These are phyloP conservation scores for Rallus limicola DNA, from an alignment of 2,113 vertebrate species.

Conservation along the genomic window DNA sequence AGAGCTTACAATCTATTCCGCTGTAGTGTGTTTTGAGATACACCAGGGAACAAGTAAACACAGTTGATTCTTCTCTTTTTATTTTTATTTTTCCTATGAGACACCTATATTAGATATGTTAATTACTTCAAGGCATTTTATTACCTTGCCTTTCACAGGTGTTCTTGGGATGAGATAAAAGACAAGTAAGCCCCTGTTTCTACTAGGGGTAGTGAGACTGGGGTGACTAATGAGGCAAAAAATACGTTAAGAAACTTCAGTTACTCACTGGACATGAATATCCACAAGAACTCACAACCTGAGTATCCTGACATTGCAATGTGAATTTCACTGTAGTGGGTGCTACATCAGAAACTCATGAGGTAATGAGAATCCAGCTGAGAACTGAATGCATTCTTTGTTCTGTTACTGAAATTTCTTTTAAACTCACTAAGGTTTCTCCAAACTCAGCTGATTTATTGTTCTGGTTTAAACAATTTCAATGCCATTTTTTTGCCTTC, in stretches of 20 bases:
- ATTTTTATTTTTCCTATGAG: neutral
- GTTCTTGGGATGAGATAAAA: neutral
- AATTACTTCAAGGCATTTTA: neutral
- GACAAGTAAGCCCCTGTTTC: neutral
- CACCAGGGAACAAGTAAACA: neutral
- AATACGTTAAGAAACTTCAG: neutral
- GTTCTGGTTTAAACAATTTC: neutral
- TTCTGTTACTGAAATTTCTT: neutral
- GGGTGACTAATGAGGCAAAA: neutral
- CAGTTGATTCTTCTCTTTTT: neutral
- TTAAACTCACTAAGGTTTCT: neutral
- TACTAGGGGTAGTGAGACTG: neutral
- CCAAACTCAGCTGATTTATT: neutral
- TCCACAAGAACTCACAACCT: neutral
- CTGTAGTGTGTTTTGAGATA: neutral
- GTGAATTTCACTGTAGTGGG: neutral
- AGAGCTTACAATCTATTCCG: neutral
- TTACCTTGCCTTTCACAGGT: neutral
- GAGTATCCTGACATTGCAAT: neutral
- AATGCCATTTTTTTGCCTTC: neutral
- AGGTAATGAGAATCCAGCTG: neutral
- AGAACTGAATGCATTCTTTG: neutral
- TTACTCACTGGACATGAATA: neutral
- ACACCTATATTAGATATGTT: neutral
- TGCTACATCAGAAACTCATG: neutral